Base-by-base conservation (phyloP, 2,888 invertebrate species). In the Abscondita cerata region DNA sequence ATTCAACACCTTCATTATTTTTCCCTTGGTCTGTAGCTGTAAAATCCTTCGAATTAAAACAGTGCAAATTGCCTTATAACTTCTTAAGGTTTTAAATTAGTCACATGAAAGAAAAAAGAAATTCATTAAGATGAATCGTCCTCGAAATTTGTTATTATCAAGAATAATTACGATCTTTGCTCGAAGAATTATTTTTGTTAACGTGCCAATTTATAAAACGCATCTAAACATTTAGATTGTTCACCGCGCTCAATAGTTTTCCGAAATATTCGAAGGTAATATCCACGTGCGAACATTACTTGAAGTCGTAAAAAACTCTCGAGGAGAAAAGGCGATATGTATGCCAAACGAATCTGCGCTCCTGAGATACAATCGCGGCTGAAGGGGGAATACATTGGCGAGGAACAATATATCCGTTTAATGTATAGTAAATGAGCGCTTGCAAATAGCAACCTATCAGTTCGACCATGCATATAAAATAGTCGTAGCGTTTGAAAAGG, bases 261-360 rank as follows among this genome's bases (percentile, higher is more conserved):
- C 67, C 66, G 67, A 66, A 70, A 69, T 67, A 70, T 68, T 69
- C 70, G 64, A 65, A 62, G 71, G 73, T 74, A 76, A 76, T 77
- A 76, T 76, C 77, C 76, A 76, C 77, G 77, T 77, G 74, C 73
- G 76, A 74, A 72, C 77, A 76, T 78, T 78, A 77, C 76, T 75
- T 77, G 75, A 70, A 70, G 72, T 74, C 75, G 75, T 77, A 78
- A 77, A 77, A 78, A 77, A 77, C 74, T 72, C 71, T 68, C 70
- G 70, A 71, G 72, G n/a, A 72, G 75, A 76, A 66, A 70, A 75
- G 76, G 75, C 73, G 74, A 76, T 75, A 75, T 75, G 76, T 76
- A 75, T 76, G 74, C 75, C 67, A 72, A 64, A 67, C 72, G 75
- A 74, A 74, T 74, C 73, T 74, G 72, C 74, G 76, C 72, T 70